phyloP scores from a whole-genome alignment of 2,113 vertebrate species.

The Spheniscus mendiculus region DNA sequence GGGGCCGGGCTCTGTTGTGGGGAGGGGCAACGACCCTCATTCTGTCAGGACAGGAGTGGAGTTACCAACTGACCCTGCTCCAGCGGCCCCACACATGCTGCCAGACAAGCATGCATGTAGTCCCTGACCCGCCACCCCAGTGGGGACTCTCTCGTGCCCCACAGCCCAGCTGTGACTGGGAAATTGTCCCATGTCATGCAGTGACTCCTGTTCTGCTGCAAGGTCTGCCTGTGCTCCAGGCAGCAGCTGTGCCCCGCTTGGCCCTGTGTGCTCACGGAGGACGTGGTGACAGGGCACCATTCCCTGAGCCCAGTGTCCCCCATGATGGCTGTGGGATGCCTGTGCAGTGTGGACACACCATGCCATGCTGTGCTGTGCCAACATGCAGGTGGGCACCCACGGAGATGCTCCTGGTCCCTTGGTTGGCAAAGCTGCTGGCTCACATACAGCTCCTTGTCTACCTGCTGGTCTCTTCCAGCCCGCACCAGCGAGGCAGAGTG shows the following conservation, averaged over 20 bases:
- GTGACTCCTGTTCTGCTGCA: not conserved
- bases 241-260: not conserved
- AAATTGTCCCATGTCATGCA: not conserved
- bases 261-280: not conserved
- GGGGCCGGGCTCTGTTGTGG: not conserved
- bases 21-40: not conserved
- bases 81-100: not conserved
- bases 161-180: not conserved
- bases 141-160: rapidly evolving
- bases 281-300: not conserved
- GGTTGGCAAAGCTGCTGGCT: not conserved
- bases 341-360: rapidly evolving
- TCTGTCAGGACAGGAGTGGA: not conserved
- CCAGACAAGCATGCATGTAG: rapidly evolving
- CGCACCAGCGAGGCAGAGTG: rapidly evolving
- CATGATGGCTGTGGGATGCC: not conserved
- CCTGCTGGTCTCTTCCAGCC: not conserved
- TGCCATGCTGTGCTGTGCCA: not conserved
- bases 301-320: not conserved
- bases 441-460: not conserved
- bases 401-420: not conserved
- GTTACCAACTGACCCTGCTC: not conserved
- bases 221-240: not conserved
- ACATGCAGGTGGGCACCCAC: not conserved
- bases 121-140: rapidly evolving